Percentiles rank a stretch among this genome's conserved stretches.
phyloP scores from a whole-genome alignment of 1,140 invertebrate species.

The Vanessa atalanta region DNA sequence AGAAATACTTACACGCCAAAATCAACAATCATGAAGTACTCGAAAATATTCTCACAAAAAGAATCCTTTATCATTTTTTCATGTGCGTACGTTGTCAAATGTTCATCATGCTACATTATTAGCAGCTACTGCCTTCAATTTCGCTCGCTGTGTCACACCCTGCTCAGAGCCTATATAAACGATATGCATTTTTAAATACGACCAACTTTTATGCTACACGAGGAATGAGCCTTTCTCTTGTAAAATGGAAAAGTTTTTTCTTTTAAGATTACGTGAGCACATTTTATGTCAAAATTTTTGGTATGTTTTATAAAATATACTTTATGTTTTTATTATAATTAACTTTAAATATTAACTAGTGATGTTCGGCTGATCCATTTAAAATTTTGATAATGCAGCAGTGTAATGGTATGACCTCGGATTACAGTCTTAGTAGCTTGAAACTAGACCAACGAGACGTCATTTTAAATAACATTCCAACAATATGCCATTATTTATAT shows the following conservation, averaged over 20 bases:
- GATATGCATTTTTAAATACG: slow-evolving; percentile 68
- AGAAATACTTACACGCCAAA: too few relatives aligned
- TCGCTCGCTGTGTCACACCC: slow-evolving; percentile 51
- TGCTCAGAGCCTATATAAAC: slow-evolving; percentile 46
- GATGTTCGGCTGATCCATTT: too few relatives aligned
- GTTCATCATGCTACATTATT: slow-evolving; percentile 46
- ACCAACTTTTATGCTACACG: slow-evolving; percentile 42
- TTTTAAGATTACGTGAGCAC: slow-evolving; percentile 31
- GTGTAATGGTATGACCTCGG: too few relatives aligned
- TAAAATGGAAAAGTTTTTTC: slow-evolving; percentile 40
- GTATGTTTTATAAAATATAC: not conserved
- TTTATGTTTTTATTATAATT: slow-evolving; percentile 1
- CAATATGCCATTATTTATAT: too few relatives aligned
- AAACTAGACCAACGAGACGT: too few relatives aligned
- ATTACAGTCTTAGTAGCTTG: too few relatives aligned
- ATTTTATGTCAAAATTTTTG: slow-evolving; percentile 25
- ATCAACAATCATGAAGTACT: too few relatives aligned
- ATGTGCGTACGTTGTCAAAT: slow-evolving; percentile 21
- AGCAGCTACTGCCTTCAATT: slow-evolving; percentile 47
- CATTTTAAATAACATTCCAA: too few relatives aligned
- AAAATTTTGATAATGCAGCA: too few relatives aligned
- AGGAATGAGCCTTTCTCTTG: slow-evolving; percentile 44
- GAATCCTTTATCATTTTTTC: not conserved
- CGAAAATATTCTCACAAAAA: not conserved
- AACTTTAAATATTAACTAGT: not conserved